Conservation (phyloP, 2,797 vertebrate species). For the Oreortyx pictus region DNA sequence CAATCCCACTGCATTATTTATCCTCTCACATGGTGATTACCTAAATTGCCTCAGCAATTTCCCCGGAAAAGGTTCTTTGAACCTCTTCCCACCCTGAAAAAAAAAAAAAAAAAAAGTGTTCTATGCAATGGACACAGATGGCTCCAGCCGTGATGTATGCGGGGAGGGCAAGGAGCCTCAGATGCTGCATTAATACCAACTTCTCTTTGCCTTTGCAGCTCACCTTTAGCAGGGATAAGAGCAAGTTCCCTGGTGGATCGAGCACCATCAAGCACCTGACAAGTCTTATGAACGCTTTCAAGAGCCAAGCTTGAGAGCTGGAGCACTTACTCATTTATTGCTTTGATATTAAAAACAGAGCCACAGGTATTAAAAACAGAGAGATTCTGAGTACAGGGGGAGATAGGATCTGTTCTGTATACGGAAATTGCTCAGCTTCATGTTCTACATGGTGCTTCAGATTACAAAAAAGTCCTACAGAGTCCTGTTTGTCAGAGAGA, state of each 20-base stretch:
- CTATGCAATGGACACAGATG: neutral
- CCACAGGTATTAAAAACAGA: neutral
- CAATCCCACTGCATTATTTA: neutral
- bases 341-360: slow-evolving; percentile 56
- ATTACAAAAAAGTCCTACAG: neutral
- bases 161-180: neutral
- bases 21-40: neutral
- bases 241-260: neutral
- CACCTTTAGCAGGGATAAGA: slow-evolving; percentile 1
- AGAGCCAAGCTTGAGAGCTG: slow-evolving; percentile 24
- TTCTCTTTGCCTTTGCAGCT: slow-evolving; percentile 13
- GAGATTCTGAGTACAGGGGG: neutral
- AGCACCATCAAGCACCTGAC: slow-evolving; percentile 28
- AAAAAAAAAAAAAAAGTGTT: too few relatives aligned
- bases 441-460: neutral
- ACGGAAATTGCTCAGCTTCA: neutral
- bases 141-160: neutral
- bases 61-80: neutral
- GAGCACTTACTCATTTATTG: slow-evolving; percentile 21
- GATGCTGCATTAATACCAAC: neutral
- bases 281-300: neutral
- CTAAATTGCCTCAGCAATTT: neutral
- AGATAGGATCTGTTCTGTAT: neutral
- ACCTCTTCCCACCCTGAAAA: neutral
- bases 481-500: neutral